phyloP scores from a whole-genome alignment of 2,888 invertebrate species.

The Euplagia quadripunctaria region DNA sequence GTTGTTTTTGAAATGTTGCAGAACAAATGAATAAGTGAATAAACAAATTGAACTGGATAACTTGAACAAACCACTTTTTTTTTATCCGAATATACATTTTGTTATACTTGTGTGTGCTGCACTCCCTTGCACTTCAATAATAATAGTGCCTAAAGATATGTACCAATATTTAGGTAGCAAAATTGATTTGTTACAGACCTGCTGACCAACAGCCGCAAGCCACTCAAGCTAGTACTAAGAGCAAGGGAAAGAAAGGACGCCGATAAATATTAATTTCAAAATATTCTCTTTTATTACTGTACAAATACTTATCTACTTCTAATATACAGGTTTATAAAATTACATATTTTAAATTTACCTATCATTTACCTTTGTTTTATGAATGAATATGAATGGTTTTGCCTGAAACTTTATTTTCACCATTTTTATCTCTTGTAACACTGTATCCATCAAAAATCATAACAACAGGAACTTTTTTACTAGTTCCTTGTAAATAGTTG shows the following conservation, averaged over 20 bases:
- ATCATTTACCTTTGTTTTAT: slow-evolving; percentile 25
- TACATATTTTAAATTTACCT: slow-evolving; percentile 9
- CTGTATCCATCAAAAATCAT: slow-evolving; percentile 83
- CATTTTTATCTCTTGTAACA: slow-evolving; percentile 78
- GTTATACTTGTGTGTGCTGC: not conserved
- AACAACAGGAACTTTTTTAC: slow-evolving; percentile 64
- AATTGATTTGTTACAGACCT: slow-evolving; percentile 69
- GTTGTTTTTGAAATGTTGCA: no score
- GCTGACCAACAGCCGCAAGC: slow-evolving; percentile 81
- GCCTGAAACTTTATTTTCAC: slow-evolving; percentile 74
- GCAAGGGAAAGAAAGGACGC: slow-evolving; percentile 83
- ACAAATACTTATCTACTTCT: slow-evolving; percentile 38
- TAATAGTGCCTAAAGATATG: not conserved
- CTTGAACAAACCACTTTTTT: not conserved
- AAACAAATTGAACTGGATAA: not conserved
- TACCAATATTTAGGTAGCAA: not conserved
- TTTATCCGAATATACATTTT: not conserved
- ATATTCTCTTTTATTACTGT: slow-evolving; percentile 45
- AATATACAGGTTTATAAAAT: slow-evolving; percentile 18
- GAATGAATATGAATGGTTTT: slow-evolving; percentile 72
- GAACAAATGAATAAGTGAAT: not conserved
- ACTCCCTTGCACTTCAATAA: not conserved
- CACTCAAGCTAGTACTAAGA: slow-evolving; percentile 72
- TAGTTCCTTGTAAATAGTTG: slow-evolving; percentile 45
- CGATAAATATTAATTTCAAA: slow-evolving; percentile 64